phyloP scores from a whole-genome alignment of 2,797 vertebrate species.

The Benthosema pterotum region DNA sequence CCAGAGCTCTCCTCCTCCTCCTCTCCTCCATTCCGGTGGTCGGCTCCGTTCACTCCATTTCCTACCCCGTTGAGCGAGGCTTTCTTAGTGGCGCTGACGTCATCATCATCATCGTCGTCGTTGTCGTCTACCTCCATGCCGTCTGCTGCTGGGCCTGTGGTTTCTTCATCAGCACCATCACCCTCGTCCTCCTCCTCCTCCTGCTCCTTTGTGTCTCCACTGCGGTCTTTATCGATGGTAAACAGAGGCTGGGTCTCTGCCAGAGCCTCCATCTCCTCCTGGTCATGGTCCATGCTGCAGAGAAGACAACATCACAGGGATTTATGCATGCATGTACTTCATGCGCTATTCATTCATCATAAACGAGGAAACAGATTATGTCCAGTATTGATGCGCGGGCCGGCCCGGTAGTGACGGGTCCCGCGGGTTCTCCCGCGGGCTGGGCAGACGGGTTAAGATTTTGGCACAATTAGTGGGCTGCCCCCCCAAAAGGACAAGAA shows the following conservation, averaged over 20 bases:
- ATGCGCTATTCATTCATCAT: too few relatives aligned
- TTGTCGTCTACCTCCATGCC: constrained; percentile 17
- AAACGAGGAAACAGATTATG: too few relatives aligned
- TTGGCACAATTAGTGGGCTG: too few relatives aligned
- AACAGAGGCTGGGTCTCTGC: constrained; percentile 48
- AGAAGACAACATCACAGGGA: constrained; percentile 3
- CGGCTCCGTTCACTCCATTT: constrained; percentile 32
- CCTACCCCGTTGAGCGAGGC: not conserved
- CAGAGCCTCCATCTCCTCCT: constrained; percentile 74
- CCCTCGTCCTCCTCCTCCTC: constrained; percentile 28
- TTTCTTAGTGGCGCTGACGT: constrained; percentile 65
- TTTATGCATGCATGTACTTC: too few relatives aligned
- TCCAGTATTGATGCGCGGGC: too few relatives aligned
- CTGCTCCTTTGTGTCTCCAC: not conserved
- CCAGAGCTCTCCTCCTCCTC: constrained; percentile 53
- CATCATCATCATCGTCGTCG: constrained; percentile 36
- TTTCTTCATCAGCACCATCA: not conserved
- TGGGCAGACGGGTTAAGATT: too few relatives aligned
- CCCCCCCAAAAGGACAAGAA: too few relatives aligned
- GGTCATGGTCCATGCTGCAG: constrained; percentile 72
- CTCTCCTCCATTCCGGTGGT: constrained; percentile 47
- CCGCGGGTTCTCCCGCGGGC: too few relatives aligned
- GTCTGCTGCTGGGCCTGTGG: not conserved
- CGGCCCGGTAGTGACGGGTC: too few relatives aligned
- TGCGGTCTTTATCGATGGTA: constrained; percentile 50